Base-by-base conservation (phyloP, 2,888 invertebrate species). In the Drosophila ochracea region DNA sequence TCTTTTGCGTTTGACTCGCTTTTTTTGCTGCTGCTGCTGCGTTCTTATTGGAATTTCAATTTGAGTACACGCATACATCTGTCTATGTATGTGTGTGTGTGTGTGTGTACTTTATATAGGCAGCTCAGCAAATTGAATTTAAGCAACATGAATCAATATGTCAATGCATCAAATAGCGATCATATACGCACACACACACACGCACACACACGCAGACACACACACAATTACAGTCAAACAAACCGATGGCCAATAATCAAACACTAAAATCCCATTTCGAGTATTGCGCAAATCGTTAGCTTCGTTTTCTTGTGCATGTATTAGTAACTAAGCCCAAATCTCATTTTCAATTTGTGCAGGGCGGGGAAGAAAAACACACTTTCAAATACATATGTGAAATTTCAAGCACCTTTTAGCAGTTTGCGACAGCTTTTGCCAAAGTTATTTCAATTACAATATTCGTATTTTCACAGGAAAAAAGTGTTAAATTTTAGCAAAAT, bases 41-140 rank as follows among this genome's bases (percentile, higher is more conserved):
- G 63, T 76, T 85, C 84, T 76, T 85, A 85, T 88, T 88, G 84
- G 89, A 80, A 88, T 82, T 80, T 76, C 82, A 78, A 73, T 65
- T 73, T 71, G 52, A 72, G 53, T 58, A 50, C 57, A 53, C 53
- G 30, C 41, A 55, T 33, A 43, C 39, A 60, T 62, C 30, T 49
- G 30, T 35, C 35, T 31, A 30, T 47, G 54, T 33, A 3, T 30
- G 19, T 31, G 21, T 33, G 31, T 21, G 21, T 33, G 31, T 21
- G 31, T 39, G 16, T 50, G 49, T n/a, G 31, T 25, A n/a, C 10
- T 37, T 50, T 61, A 49, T 49, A 47, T 49, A 59, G 39, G 37
- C 59, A 59, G 47, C 21, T 62, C 69, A 52, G 70, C 75, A 75
- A 75, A 75, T 75, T 74, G 75, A 75, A 75, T 75, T 75, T 61